Evolutionary conservation across 2,113 vertebrate species (phyloP).

Genomic region (Bombycilla garrulus): DNA sequence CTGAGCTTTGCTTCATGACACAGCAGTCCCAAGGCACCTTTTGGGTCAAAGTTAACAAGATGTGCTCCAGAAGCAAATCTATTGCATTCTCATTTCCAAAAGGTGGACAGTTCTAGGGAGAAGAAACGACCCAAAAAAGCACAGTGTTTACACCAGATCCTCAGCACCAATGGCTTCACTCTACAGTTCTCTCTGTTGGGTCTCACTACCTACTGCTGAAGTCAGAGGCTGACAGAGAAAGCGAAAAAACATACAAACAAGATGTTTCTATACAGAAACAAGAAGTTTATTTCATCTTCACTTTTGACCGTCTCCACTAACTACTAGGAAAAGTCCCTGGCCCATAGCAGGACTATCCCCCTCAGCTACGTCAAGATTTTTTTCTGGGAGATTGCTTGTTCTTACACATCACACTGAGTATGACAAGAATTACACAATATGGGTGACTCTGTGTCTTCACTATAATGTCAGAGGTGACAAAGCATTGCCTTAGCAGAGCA

Average conservation of each 20-base stretch:
- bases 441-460: neutral
- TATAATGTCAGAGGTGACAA: neutral
- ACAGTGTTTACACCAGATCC: neutral
- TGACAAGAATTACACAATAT: neutral
- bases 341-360: neutral
- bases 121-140: neutral
- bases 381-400: neutral
- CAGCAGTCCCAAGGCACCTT: neutral
- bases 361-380: neutral
- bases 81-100: neutral
- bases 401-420: fast-evolving
- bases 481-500: neutral
- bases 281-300: neutral
- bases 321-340: neutral
- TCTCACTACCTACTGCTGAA: neutral
- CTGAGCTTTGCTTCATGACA: neutral
- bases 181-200: neutral
- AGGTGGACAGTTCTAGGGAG: neutral
- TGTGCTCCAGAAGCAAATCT: neutral
- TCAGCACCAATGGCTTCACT: neutral
- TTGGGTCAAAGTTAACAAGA: neutral
- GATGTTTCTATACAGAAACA: neutral
- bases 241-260: neutral
- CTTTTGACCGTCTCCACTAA: neutral
- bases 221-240: neutral